Evolutionary conservation across 1,140 invertebrate species (phyloP), one percentile per base, ranked within the genome.

Genomic region (Trialeurodes vaporariorum): DNA sequence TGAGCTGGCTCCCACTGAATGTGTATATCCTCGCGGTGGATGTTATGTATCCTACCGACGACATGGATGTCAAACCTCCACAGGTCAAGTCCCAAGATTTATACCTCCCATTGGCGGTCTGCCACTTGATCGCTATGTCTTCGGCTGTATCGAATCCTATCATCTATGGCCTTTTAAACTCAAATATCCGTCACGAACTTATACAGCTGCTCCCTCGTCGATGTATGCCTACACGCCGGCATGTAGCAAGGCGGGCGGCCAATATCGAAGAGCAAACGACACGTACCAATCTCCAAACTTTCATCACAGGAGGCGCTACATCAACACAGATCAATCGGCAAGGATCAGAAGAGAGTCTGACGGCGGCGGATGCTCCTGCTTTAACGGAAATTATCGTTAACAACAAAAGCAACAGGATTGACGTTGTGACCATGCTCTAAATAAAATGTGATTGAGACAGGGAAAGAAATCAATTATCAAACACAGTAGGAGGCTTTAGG

Each of bases 91-190:
- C 74, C 67, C 61, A 73, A 71, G 59, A 74, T 34, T 68, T 73
- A 13, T 74, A 74, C 69, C 64, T 76, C 63, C 71, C 79, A 27
- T 74, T 83, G 49, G 83, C 83, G 2, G 70, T 81, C 13, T 84
- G 83, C 66, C 82, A 85, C 68, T 74, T 83, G 2, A 74, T 83
- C 22, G 84, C 83, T 17, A 83, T 86, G 84, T 80, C 79, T 12
- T 83, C 83, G 0, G 79, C 82, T 0, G 76, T 79, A 13, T 81
- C 79, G 62, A 84, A 84, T 74, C 81, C 81, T 2, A 74, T 84
- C 24, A 74, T 84, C 26, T 84, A 84, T 72, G 82, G 82, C 1
- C 83, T 81, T 79, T 75, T 83, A 67, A 83, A 84, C 70, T 79
- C 80, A 9, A 81, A 81, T 70, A 76, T 82, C 27, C 67, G 80